Evolutionary conservation across 2,113 vertebrate species (phyloP), one percentile per base, ranked within the genome.

Genomic region (Oncorhynchus nerka): DNA sequence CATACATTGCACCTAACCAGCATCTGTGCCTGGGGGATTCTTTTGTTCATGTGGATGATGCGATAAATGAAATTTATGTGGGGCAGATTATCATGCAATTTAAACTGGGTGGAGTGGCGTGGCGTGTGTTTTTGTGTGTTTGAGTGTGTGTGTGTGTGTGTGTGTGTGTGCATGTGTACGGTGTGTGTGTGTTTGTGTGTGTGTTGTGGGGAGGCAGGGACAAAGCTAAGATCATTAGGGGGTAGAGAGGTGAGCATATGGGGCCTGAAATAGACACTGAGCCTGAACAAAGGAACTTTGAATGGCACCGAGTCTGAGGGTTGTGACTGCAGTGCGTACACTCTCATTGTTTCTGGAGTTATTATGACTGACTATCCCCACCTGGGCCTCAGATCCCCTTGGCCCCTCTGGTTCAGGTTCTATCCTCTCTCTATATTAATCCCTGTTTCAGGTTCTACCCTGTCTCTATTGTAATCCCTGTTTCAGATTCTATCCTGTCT

Each of bases 191-290:
- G 77, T 74, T 64, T 49, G 24, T 67, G 34, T 39, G 26, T 34
- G 19, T 68, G 65, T 68, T 45, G 9, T 9, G 9, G 9, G 39
- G 39, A 45, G 39, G 39, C 39, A 45, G 75, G 84, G 30, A 75
- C 68, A 90, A 86, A 90, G 80, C 86, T 85, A 67, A 77, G 87
- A 82, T 90, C 89, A 88, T 88, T 90, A 89, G 84, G 83, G 68
- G 72, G 81, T 74, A 75, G 78, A 85, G 87, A 89, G 76, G 85
- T 87, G 88, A 89, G 76, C 90, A 92, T 90, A 90, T 92, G 91
- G 91, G 83, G 87, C 77, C 83, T 86, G 83, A 85, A 88, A 89
- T 68, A 81, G 82, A 87, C 57, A 81, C 79, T 81, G 80, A 78
- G 75, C 75, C 78, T 71, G 80, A 86, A 91, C 90, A 92, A 91